Percentiles rank a stretch among this genome's conserved stretches.
Evolutionary conservation across 2,113 vertebrate species (phyloP).

Genomic region (Cisticola juncidis): DNA sequence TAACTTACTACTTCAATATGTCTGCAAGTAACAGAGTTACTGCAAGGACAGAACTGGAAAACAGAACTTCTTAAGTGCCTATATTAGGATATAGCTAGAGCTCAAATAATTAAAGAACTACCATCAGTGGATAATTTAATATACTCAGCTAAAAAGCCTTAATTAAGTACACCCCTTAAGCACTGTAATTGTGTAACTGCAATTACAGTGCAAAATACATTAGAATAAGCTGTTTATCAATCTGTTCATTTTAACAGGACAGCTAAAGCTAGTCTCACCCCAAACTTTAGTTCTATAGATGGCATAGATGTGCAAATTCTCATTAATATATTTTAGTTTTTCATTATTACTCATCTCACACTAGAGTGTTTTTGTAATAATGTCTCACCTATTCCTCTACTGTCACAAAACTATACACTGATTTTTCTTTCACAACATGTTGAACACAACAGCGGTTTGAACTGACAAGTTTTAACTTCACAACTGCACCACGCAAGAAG

Average conservation of each 20-base stretch:
- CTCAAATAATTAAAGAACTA: neutral
- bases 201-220: neutral
- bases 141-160: neutral
- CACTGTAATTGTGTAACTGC: neutral
- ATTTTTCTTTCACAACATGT: neutral
- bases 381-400: neutral
- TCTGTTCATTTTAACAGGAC: neutral
- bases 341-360: neutral
- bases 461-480: neutral
- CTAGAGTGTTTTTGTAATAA: neutral
- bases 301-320: neutral
- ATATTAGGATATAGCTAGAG: neutral
- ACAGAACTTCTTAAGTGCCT: neutral
- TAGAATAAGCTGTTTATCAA: neutral
- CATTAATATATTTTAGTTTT: neutral
- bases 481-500: neutral
- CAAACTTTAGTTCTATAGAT: neutral
- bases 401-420: neutral
- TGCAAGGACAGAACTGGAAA: neutral
- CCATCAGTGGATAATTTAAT: neutral
- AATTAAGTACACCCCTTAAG: neutral
- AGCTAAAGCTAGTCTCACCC: neutral
- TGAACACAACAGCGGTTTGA: neutral
- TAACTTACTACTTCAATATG: neutral
- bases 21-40: neutral